Evolutionary conservation across 2,888 invertebrate genomes (phyloP).

Genomic region (Eupeodes latifasciatus): DNA sequence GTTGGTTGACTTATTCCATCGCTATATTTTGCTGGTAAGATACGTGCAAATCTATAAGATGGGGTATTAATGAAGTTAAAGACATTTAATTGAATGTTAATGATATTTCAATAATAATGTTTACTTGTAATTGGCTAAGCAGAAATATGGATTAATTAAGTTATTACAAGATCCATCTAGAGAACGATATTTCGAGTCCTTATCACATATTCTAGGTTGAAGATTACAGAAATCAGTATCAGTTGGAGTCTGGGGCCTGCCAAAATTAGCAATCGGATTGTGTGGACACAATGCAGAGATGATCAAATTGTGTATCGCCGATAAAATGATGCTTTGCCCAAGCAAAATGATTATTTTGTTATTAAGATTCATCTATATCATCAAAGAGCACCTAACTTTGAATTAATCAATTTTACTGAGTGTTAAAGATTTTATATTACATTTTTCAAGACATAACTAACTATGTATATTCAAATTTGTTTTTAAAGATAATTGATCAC

Average conservation of each 20-base stretch:
- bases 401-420: neutral
- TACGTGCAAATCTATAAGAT: constrained; percentile 84
- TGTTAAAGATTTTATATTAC: neutral
- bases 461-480: no score
- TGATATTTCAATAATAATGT: neutral
- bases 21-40: constrained; percentile 84
- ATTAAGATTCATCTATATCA: neutral
- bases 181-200: constrained; percentile 87
- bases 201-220: constrained; percentile 80
- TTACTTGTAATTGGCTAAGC: constrained; percentile 89
- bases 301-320: constrained; percentile 2
- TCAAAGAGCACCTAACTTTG: neutral
- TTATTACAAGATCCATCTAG: constrained; percentile 98
- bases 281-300: constrained; percentile 75
- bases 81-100: no score
- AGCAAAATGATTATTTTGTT: constrained; percentile 17
- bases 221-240: constrained; percentile 79
- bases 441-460: neutral
- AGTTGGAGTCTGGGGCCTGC: constrained; percentile 76
- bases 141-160: constrained; percentile 91
- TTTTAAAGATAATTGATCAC: neutral
- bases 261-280: constrained; percentile 78
- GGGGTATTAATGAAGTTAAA: no score
- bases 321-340: constrained; percentile 9
- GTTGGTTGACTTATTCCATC: constrained; percentile 87